Conservation (phyloP, 2,113 vertebrate genomes). For the Arvicanthis niloticus region DNA sequence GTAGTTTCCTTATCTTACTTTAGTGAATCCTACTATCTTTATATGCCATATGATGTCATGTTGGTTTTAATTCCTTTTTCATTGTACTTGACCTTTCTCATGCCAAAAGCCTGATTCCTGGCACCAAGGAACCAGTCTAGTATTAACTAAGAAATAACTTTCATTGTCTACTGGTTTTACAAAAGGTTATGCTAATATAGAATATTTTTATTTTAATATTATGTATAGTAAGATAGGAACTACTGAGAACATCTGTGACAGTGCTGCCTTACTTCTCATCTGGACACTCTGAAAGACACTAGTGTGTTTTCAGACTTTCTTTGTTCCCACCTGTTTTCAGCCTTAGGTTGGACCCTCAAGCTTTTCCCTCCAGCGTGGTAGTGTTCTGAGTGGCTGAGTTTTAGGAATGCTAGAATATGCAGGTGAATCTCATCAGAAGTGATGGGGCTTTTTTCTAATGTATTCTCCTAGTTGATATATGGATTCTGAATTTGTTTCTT, state of each 20-base stretch:
- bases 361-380: neutral
- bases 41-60: neutral
- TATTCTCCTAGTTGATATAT: neutral
- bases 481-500: conserved; percentile 55
- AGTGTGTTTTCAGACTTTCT: neutral
- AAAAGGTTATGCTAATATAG: neutral
- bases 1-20: neutral
- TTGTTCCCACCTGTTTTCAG: neutral
- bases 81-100: neutral
- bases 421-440: neutral
- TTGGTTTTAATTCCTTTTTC: neutral
- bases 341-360: neutral
- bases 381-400: neutral
- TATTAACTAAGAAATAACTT: neutral
- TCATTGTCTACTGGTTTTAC: neutral
- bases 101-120: neutral
- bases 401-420: neutral
- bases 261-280: neutral
- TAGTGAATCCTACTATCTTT: neutral
- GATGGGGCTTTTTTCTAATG: neutral
- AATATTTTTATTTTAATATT: neutral
- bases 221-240: neutral
- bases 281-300: neutral
- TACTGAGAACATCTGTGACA: neutral
- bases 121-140: neutral